Base-by-base conservation (phyloP, 1,140 invertebrate genomes). In the Sesamia nonagrioides region DNA sequence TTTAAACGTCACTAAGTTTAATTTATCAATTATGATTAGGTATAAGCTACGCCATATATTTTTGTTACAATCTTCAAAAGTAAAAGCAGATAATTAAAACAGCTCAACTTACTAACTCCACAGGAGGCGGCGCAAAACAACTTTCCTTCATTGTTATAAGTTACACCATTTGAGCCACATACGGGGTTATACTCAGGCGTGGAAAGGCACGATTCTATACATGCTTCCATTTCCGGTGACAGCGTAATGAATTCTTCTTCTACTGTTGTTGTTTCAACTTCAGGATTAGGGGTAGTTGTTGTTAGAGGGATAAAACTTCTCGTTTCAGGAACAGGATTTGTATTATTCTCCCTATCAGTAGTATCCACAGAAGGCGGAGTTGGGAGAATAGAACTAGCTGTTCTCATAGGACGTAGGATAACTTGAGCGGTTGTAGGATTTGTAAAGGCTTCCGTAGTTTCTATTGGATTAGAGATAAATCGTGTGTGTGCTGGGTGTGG, bases 131-230 rank as follows among this genome's bases (percentile, higher is more conserved):
- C 96, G 83, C 97, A 97, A 15, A 86, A 81, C 7, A 97, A 88
- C 76, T 86, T 94, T 68, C 96, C 96, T 33, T 91, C 88, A 89
- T 97, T 97, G 1, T 85, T 80, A 83, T 97, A 97, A 0, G 95
- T 94, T 7, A 95, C 85, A n/a, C 94, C 92, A 81, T 97, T 95
- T 2, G 95, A 92, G 6, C 97, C 97, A 86, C 97, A 97, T 6
- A 97, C 96, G 17, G 97, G 97, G 89, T 96, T 96, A 81, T 96
- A 97, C 82, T 97, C 95, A 0, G 88, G 79, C 1, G 96, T 96
- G 0, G 88, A 89, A 71, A 94, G 89, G 77, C 95, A 96, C 0
- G 77, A 79, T 1, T 74, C 84, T n/a, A 95, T 81, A 82, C 95
- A 96, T 2, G 58, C 21, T 15, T 6, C 2, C 17, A 75, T 48